Percentiles rank a stretch among this genome's conserved stretches.
Evolutionary conservation across 2,113 vertebrate genomes (phyloP).

Genomic region (Camelus dromedarius): DNA sequence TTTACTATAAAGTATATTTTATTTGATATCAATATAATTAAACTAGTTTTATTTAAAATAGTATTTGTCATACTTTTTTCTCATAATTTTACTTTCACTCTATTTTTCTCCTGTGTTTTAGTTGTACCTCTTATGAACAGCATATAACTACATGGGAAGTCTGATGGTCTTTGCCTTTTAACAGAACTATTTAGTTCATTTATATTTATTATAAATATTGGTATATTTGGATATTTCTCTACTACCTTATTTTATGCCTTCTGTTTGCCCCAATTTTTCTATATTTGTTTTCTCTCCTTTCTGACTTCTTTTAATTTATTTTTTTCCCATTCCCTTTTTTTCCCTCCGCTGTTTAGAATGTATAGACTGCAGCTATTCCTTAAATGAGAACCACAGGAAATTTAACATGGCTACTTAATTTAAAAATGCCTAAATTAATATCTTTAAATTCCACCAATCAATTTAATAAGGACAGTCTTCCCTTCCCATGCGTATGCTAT

Average conservation of each 20-base stretch:
- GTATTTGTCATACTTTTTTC: background rate
- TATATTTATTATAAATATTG: background rate
- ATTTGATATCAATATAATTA: background rate
- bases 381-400: background rate
- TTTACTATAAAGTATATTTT: background rate
- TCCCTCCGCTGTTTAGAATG: background rate
- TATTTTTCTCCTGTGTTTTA: background rate
- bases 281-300: background rate
- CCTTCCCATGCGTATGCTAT: background rate
- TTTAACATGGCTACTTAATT: background rate
- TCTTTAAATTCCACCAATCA: background rate
- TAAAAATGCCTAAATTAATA: background rate
- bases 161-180: background rate
- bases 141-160: background rate
- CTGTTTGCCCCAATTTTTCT: background rate
- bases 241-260: background rate
- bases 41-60: constrained; percentile 35
- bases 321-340: background rate
- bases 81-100: background rate
- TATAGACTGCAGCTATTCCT: background rate
- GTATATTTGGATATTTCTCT: background rate
- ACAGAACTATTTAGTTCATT: background rate
- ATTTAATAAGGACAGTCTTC: background rate
- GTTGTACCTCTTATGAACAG: background rate
- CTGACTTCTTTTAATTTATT: background rate